Base-by-base conservation (phyloP, 2,888 invertebrate species). In the Amiota minor region DNA sequence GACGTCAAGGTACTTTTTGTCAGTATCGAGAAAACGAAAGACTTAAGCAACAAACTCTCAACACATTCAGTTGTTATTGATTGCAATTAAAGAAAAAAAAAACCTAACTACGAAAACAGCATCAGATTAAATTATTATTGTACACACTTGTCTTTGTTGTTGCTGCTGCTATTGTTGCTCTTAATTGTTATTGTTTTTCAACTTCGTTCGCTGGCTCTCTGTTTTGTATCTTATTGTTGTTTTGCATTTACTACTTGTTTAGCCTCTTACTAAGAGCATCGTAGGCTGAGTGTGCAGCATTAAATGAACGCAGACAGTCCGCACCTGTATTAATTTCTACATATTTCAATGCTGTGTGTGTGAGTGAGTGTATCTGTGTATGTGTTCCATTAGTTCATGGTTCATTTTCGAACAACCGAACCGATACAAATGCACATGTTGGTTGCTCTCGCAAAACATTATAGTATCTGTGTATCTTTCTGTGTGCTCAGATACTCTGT, bases 121-220 rank as follows among this genome's bases (percentile, higher is more conserved):
- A 20, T 59, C 59, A 59, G 16, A 35, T 35, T 35, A 6, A 6
- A 35, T 35, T 35, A 35, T 35, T 35, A 35, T 35, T 35, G 35
- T 35, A 35, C 81, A 81, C 79, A 76, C 75, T 74, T 59, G 74
- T 79, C 65, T 74, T 70, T 69, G 69, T 55, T 65, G 74, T 46
- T 23, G 35, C n/a, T 45, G 70, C 62, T 61, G 53, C 72, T 46
- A 77, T 16, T 56, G 49, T 75, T 56, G 75, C 46, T 75, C 79
- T 74, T 74, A 74, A 75, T 72, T 77, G 74, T 77, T 79, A 67
- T 74, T 72, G 80, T 75, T 76, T 70, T 76, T 74, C 74, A 67
- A 75, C 72, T 18, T 9, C n/a, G 45, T 68, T 53, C 35, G 35
- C 4, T 59, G 59, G 73, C 65, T 14, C 53, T 53, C 23, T 70